Evolutionary conservation across 2,888 invertebrate species (phyloP), one percentile per base, ranked within the genome.

Genomic region (Synanthedon andrenaeformis): DNA sequence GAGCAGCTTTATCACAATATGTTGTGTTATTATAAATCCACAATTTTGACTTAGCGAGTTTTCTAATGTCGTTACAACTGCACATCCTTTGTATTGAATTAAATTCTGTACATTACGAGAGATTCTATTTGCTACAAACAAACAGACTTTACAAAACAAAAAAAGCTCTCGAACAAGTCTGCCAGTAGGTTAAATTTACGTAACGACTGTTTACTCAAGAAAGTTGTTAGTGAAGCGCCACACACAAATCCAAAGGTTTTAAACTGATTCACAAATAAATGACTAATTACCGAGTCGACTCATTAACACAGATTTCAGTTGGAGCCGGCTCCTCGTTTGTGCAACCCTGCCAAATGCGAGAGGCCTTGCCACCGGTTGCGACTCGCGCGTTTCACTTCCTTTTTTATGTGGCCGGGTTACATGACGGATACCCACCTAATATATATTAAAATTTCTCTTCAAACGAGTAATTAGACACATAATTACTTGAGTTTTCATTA

Each of bases 281-380:
- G 66, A 63, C 66, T 65, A 65, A 65, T 65, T 65, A 64, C 62
- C 51, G 58, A 54, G 58, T 63, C 58, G 56, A 63, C 66, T 65
- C 66, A 65, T 65, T 65, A 65, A 62, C 63, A 58, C 59, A 58
- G 64, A 62, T 64, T 64, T 52, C 49, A 13, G 45, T 14, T 23
- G 42, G 42, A 45, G 42, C 42, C 28, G 41, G 41, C 52, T 53
- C 65, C 56, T 13, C 52, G 52, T 11, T 56, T 42, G 48, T 51
- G 55, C 51, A 58, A 56, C 57, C 35, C 57, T 57, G 59, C 56
- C 58, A 59, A 64, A 61, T 63, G 56, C 58, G 57, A 57, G 58
- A 63, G 58, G 49, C 59, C 56, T 58, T 54, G 53, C 51, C 57
- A 54, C 52, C 60, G 59, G 54, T 54, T 57, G 53, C 42, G 51